Percentiles rank a stretch among this genome's conserved stretches.
Conservation (phyloP, 2,797 vertebrate genomes). For the Thamnophis elegans region DNA sequence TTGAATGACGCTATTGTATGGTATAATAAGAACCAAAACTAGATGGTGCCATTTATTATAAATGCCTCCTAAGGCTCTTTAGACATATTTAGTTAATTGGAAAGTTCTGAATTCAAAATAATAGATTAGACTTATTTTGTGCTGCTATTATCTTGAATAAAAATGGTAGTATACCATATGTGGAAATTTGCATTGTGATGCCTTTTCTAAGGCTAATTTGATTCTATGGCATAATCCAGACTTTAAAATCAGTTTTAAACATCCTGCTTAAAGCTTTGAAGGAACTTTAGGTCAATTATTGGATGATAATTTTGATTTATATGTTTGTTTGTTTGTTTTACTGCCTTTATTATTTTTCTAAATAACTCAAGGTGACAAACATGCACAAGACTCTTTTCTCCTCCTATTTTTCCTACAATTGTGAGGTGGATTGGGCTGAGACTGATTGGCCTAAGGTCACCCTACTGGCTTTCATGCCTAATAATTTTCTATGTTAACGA, state of each 20-base stretch:
- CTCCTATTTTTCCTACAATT: neutral
- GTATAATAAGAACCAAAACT: neutral
- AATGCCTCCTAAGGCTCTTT: neutral
- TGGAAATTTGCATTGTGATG: neutral
- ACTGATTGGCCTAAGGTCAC: neutral
- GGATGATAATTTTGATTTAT: neutral
- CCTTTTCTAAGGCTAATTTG: neutral
- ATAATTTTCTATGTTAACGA: neutral
- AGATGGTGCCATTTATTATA: neutral
- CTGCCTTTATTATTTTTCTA: neutral
- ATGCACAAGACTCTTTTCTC: neutral
- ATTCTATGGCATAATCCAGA: neutral
- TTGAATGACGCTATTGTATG: neutral
- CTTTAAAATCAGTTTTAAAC: neutral
- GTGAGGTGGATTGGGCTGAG: neutral
- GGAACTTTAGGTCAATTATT: neutral
- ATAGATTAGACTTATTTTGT: neutral
- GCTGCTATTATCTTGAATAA: neutral
- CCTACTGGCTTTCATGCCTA: neutral
- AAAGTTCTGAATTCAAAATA: neutral
- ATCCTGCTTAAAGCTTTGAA: neutral
- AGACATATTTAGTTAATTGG: neutral
- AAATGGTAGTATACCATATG: neutral
- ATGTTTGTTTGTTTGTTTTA: neutral
- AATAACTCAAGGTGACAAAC: neutral